These are phyloP conservation scores for Gasteruption jaculator DNA, from an alignment of 2,888 invertebrate genomes.

Conservation along the genomic window DNA sequence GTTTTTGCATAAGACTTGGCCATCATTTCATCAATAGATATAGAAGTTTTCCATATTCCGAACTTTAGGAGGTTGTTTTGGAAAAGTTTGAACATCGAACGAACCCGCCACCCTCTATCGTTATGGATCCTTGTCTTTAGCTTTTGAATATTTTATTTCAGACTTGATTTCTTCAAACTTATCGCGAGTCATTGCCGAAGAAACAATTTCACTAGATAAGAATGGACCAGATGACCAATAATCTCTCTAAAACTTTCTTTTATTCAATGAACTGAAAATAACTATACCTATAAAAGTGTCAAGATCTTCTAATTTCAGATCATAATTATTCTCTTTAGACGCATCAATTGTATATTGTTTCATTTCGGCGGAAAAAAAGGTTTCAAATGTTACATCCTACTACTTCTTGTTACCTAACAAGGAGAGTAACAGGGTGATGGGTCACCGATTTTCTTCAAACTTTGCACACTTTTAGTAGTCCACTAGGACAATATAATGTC, in stretches of 20 bases:
- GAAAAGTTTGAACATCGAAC: conserved; percentile 1
- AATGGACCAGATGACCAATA: conserved; percentile 9
- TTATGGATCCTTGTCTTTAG: conserved; percentile 1
- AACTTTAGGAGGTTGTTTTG: conserved; percentile 1
- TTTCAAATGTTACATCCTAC: no score
- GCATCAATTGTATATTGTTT: conserved; percentile 24
- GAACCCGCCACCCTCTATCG: conserved; percentile 1
- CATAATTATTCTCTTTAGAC: no score
- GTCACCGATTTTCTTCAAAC: no score
- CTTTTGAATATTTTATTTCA: conserved; percentile 1
- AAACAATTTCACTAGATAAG: conserved; percentile 1
- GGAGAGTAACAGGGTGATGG: no score
- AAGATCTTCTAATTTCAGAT: no score
- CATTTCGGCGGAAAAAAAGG: conserved; percentile 22
- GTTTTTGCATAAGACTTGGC: no score
- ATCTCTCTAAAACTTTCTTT: conserved; percentile 16
- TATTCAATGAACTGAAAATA: conserved; percentile 1
- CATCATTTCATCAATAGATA: no score
- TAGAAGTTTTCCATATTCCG: conserved; percentile 1
- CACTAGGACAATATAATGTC: no score
- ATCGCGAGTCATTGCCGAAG: background rate
- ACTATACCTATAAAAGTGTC: conserved; percentile 2
- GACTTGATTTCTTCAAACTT: no score
- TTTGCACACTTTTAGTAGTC: no score
- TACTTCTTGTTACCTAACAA: no score